Conservation (phyloP, 2,113 vertebrate species). For the Meriones unguiculatus region DNA sequence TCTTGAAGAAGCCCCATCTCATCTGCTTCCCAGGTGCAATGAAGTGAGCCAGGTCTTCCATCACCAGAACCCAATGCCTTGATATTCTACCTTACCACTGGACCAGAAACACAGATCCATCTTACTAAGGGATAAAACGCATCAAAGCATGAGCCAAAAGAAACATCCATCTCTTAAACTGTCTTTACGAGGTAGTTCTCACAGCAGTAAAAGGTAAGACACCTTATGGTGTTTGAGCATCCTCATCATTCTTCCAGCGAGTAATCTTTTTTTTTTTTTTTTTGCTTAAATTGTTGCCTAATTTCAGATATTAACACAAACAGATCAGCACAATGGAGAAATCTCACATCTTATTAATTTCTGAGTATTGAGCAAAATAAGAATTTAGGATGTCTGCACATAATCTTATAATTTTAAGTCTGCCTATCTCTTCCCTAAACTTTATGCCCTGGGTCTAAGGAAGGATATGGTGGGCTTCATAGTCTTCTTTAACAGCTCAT, state of each 20-base stretch:
- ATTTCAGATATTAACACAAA: not conserved
- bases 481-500: not conserved
- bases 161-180: not conserved
- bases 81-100: not conserved
- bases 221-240: not conserved
- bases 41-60: not conserved
- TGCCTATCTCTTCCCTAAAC: not conserved
- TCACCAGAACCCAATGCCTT: no score
- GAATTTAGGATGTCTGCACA: not conserved
- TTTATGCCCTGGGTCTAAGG: not conserved
- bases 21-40: not conserved
- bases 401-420: not conserved
- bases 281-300: not conserved
- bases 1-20: not conserved
- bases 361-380: not conserved
- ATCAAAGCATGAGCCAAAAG: not conserved
- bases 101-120: not conserved
- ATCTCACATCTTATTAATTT: conserved; percentile 51
- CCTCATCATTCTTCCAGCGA: no score
- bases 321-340: conserved; percentile 25
- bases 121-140: not conserved
- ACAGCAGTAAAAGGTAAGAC: not conserved
- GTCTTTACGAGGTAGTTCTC: not conserved
- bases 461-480: no score
- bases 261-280: no score